Conservation (phyloP, 2,888 invertebrate genomes). For the Netelia inedita region DNA sequence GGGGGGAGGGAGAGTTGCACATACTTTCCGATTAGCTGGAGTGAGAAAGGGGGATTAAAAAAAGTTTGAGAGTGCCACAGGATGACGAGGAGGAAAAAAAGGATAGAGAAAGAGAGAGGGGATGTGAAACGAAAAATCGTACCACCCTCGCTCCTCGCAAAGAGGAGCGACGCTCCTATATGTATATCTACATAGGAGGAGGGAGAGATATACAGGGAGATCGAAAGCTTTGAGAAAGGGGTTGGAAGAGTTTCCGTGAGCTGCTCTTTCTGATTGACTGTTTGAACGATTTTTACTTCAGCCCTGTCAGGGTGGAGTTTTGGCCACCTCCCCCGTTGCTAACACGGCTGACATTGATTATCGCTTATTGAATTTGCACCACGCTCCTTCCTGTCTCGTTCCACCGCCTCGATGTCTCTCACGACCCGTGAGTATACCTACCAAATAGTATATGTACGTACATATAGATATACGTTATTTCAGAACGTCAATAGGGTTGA, state of each 20-base stretch:
- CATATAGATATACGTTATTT: not conserved
- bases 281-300: constrained; percentile 84
- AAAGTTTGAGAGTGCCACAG: constrained; percentile 31
- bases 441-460: constrained; percentile 17
- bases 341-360: constrained; percentile 83
- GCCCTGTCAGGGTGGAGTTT: constrained; percentile 39
- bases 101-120: constrained; percentile 52
- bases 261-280: constrained; percentile 82
- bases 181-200: constrained; percentile 10
- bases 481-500: constrained; percentile 5
- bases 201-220: constrained; percentile 29
- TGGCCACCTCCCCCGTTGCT: constrained; percentile 45
- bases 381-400: constrained; percentile 45
- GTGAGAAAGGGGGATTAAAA: constrained; percentile 58
- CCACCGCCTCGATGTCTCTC: constrained; percentile 14
- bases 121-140: constrained; percentile 51
- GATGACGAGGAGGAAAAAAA: constrained; percentile 44
- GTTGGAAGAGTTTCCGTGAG: constrained; percentile 43
- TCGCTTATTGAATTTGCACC: constrained; percentile 84
- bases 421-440: constrained; percentile 36
- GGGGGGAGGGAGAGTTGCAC: constrained; percentile 40
- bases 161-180: constrained; percentile 34
- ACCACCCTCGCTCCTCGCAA: constrained; percentile 43
- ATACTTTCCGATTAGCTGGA: constrained; percentile 56
- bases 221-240: constrained; percentile 44